A percentile compares a stretch with the other conserved stretches of the same genome.
phyloP scores from a whole-genome alignment of 1,140 invertebrate species.

The Drosophila ogumai region DNA sequence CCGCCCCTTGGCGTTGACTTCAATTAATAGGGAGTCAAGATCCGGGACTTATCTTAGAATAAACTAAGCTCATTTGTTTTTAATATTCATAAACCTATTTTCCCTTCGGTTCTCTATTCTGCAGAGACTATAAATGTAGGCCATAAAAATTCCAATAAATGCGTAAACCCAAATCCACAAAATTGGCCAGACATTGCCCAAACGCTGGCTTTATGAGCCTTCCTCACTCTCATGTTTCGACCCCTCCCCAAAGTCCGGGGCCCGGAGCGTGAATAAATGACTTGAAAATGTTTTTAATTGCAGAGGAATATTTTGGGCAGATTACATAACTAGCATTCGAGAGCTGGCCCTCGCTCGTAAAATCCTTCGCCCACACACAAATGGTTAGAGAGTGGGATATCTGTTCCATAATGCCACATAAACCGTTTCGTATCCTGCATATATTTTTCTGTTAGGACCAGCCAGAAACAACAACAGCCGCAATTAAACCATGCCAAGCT shows the following conservation, averaged over 20 bases:
- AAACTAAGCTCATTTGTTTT: slow-evolving; percentile 23
- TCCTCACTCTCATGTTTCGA: neutral
- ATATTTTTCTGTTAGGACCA: slow-evolving; percentile 56
- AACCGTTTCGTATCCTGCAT: slow-evolving; percentile 34
- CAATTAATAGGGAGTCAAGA: slow-evolving; percentile 19
- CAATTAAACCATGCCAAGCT: slow-evolving; percentile 67
- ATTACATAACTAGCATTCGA: slow-evolving; percentile 58
- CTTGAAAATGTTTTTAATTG: slow-evolving; percentile 71
- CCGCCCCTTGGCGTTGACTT: neutral
- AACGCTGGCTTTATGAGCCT: slow-evolving; percentile 19
- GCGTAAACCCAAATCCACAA: slow-evolving; percentile 36
- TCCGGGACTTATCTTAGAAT: slow-evolving; percentile 19
- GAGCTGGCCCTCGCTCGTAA: slow-evolving; percentile 18
- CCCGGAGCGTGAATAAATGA: slow-evolving; percentile 40
- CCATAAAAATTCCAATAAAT: slow-evolving; percentile 68
- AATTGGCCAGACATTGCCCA: slow-evolving; percentile 40
- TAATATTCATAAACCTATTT: slow-evolving; percentile 58
- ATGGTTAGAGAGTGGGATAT: slow-evolving; percentile 9
- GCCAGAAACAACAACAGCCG: slow-evolving; percentile 46
- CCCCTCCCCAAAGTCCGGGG: slow-evolving; percentile 4
- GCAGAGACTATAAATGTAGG: slow-evolving; percentile 35
- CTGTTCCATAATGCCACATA: slow-evolving; percentile 42
- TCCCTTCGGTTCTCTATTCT: neutral
- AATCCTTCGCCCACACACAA: slow-evolving; percentile 19
- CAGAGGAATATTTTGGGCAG: slow-evolving; percentile 53